Base-by-base conservation (phyloP, 2,113 vertebrate species). In the Mugil cephalus region DNA sequence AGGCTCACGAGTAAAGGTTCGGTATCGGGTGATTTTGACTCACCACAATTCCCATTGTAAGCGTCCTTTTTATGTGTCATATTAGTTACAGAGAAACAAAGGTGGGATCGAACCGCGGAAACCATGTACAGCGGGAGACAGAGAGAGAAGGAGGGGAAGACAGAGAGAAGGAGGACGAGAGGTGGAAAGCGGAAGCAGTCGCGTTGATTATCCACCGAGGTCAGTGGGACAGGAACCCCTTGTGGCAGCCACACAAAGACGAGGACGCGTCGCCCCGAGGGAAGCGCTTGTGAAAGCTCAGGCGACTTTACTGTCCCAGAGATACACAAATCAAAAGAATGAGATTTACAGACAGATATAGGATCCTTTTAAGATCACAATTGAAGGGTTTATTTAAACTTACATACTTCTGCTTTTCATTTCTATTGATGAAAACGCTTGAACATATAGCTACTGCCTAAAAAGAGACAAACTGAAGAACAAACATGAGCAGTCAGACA, bases 81-180 rank as follows among this genome's bases (percentile, higher is more conserved):
- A 92, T 92, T 87, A 84, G 87, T 92, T 92, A 91, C 90, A 90
- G 66, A 15, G 71, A 79, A 86, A 94, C 91, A 92, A 92, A 88
- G 69, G 77, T 4, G 3, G 58, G 86, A 86, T 80, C 79, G 73
- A 85, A 89, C 87, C 82, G 87, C 68, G 82, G 90, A 93, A 90
- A 83, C 83, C 55, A 79, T 55, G 83, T 24, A 76, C 36, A 71
- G 74, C 53, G 13, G 59, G 40, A 66, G 34, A 47, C 51, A 69
- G 74, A 58, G 46, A 5, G 55, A n/a, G 55, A 55, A 40, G 19
- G 42, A 66, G 19, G 30, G 53, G 62, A 14, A 38, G 65, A 56
- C 8, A n/a, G 34, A 59, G 62, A 11, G 70, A 51, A 10, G 58
- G 69, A 71, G 72, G 14, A 47, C 21, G 17, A 60, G 39, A 51